These are phyloP conservation scores for Lepus oiostolus DNA, from an alignment of 2,797 vertebrate species.

Conservation along the genomic window DNA sequence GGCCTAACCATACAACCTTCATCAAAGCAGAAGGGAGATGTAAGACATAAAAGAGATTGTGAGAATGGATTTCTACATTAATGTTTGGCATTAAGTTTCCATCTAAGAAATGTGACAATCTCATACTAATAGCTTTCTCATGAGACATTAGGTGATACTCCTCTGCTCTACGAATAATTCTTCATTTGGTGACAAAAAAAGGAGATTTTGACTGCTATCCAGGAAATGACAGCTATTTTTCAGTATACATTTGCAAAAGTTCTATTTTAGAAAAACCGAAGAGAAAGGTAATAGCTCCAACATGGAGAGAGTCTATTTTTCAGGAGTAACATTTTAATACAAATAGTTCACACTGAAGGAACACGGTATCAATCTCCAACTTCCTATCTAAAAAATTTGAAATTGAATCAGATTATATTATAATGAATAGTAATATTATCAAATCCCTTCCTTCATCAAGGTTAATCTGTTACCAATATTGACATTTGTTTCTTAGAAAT, in stretches of 20 bases:
- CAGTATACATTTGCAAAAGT: conserved; percentile 64
- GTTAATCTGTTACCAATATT: conserved; percentile 84
- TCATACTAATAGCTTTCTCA: conserved; percentile 81
- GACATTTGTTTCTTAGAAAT: conserved; percentile 86
- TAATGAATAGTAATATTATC: conserved; percentile 83
- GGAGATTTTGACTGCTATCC: conserved; percentile 59
- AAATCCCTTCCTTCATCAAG: conserved; percentile 78
- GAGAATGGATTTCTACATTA: conserved; percentile 72
- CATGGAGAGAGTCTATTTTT: conserved; percentile 55
- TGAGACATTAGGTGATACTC: conserved; percentile 77
- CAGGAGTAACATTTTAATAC: conserved; percentile 69
- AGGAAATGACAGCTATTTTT: conserved; percentile 77
- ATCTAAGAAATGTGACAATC: conserved; percentile 69
- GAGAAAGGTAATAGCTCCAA: conserved; percentile 60
- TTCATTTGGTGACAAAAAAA: conserved; percentile 68
- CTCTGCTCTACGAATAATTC: conserved; percentile 68
- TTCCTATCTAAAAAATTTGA: conserved; percentile 54
- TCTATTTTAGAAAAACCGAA: conserved; percentile 25
- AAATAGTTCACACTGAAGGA: conserved; percentile 55
- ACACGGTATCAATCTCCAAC: conserved; percentile 42
- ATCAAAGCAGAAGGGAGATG: conserved; percentile 69
- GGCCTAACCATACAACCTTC: conserved; percentile 53
- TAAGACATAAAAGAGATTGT: background rate
- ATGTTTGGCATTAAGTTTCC: conserved; percentile 63
- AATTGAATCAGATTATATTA: conserved; percentile 71